Evolutionary conservation across 2,113 vertebrate species (phyloP), one percentile per base, ranked within the genome.

Genomic region (Protobothrops flavoviridis): DNA sequence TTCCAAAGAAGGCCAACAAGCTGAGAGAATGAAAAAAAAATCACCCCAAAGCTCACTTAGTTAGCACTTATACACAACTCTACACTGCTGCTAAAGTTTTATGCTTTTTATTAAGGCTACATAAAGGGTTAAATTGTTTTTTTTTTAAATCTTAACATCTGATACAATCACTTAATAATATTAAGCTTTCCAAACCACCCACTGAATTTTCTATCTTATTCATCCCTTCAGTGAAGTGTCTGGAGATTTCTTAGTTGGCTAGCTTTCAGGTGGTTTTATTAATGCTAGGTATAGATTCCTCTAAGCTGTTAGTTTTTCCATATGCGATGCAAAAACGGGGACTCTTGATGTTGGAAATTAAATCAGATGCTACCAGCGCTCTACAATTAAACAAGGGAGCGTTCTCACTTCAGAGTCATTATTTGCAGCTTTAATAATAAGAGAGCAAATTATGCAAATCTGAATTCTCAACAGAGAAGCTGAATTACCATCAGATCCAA

Each of bases 401-500:
- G 43, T 45, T 48, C 50, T 45, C 23, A 52, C 61, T 90, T 48
- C 39, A 88, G 74, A 81, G 64, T 17, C 69, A 64, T 33, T 87
- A 0, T 0, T 61, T 43, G 53, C 39, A 56, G 45, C 17, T 23
- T 87, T 57, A 74, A 89, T 57, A 89, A 56, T 53, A 26, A 43
- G 90, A 24, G n/a, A 26, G 56, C 59, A 26, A 1, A 1, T 52
- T 45, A 94, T 81, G 87, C 0, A 0, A 1, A 81, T 15, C n/a
- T 89, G 39, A 87, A 26, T 85, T 50, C 74, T 90, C 57, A 61
- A 69, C 11, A 56, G 33, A 92, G 0, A 43, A 21, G 87, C 26
- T 23, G 0, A n/a, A 86, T 69, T 0, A 8, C 23, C 89, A 59
- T 85, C 26, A 13, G 59, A 61, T 4, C 5, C 0, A 45, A 26